A percentile compares a stretch with the other conserved stretches of the same genome.
Evolutionary conservation across 2,888 invertebrate genomes (phyloP).

Genomic region (Ceramica pisi): DNA sequence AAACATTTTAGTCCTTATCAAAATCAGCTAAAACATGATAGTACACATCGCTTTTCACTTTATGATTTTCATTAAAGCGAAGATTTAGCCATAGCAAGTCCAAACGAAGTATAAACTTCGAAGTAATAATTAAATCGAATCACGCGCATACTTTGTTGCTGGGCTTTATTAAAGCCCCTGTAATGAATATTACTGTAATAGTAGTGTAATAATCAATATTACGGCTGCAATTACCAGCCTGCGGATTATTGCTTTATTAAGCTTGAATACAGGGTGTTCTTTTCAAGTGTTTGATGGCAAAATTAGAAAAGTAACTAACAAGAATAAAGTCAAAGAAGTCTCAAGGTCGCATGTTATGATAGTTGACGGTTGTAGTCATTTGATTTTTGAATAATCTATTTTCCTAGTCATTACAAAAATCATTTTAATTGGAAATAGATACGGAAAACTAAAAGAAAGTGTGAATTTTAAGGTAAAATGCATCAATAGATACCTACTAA

Average conservation of each 20-base stretch:
- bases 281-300: not conserved
- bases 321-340: no score
- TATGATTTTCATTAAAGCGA: constrained; percentile 47
- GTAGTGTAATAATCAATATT: constrained; percentile 74
- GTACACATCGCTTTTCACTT: constrained; percentile 27
- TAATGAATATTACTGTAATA: constrained; percentile 65
- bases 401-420: no score
- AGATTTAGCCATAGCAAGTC: constrained; percentile 30
- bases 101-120: constrained; percentile 47
- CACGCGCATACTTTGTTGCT: constrained; percentile 72
- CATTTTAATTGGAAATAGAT: no score
- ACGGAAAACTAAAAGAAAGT: not conserved
- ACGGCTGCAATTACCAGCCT: constrained; percentile 70
- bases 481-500: no score
- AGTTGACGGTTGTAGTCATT: no score
- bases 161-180: constrained; percentile 65
- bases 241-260: constrained; percentile 78
- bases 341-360: no score
- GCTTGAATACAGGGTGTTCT: constrained; percentile 34
- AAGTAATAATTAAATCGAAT: constrained; percentile 67
- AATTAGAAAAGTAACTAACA: not conserved
- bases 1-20: no score
- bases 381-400: no score
- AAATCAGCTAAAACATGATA: constrained; percentile 4
- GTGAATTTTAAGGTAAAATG: not conserved